Evolutionary conservation across 1,140 invertebrate species (phyloP), one percentile per base, ranked within the genome.

Genomic region (Drosophila aff.): DNA sequence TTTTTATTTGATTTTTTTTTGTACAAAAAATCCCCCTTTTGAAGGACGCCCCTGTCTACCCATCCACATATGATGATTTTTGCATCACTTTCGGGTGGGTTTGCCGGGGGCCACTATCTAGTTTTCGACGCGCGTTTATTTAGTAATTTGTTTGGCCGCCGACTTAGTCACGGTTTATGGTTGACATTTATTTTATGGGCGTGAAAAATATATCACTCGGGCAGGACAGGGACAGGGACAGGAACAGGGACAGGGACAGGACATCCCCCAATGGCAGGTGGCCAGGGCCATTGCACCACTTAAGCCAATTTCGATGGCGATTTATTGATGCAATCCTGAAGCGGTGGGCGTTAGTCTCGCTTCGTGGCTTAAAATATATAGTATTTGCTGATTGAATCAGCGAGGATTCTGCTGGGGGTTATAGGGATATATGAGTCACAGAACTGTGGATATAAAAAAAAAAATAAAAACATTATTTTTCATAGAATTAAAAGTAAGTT

Each of bases 161-260:
- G 60, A 75, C 69, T 90, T 85, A 67, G 85, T 77, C 79, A 90
- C 76, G 85, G 86, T 90, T 85, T 85, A 82, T 71, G 86, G 72
- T 63, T 82, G 86, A 90, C 85, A 91, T 90, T 90, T 91, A 90
- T 90, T 90, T 90, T 91, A 90, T 90, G 85, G 81, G 82, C 85
- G 86, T 90, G 85, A 53, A 91, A 82, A 91, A 90, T 91, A 75
- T 90, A 89, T 89, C 76, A 78, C 49, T 79, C 52, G 53, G 40
- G 21, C 41, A 40, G 26, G 57, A 4, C 50, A 36, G 50, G 49
- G 0, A 33, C 33, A 36, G 33, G 33, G 4, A 7, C 23, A 11
- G 23, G 23, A 2, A 23, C 21, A 23, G 21, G 21, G 21, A 23
- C 21, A 21, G 0, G 3, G 23, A 46, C 31, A 33, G n/a, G 52